Evolutionary conservation across 2,797 vertebrate genomes (phyloP), one percentile per base, ranked within the genome.

Genomic region (Leptoclinus maculatus): DNA sequence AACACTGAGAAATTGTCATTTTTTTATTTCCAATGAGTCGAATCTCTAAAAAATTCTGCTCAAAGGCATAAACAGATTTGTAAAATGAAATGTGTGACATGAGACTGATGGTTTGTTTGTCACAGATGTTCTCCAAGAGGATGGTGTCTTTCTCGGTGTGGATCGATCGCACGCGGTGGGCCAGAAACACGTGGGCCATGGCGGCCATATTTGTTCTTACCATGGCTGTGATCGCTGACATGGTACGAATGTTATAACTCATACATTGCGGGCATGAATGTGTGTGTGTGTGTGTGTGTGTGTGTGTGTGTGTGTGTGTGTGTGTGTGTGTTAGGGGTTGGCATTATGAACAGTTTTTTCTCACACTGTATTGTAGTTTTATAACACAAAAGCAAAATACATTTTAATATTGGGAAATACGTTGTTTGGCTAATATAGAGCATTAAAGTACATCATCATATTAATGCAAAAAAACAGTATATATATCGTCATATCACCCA

Each of bases 131-230:
- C 85, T 95, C 97, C 21, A 95, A 95, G 90, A 97, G 95, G 77
- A 91, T 99, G 1, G 97, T 99, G 84, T 95, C 96, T 29, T 99
- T 99, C 91, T 99, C 98, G 0, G 84, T 96, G n/a, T 99, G 98
- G 98, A 98, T 99, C 0, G 97, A 99, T 91, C 95, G 94, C 71
- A 99, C 97, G 0, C 96, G 97, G 3, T 99, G 98, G 98, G 97
- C 97, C 0, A 95, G 97, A 76, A 99, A 99, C 92, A 98, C 95
- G 0, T 99, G 98, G 97, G 97, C 97, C 19, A 97, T 97, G 96
- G 94, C 97, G 0, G 97, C 97, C 82, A 97, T 99, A 87, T 94
- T 99, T 94, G 97, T 98, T 65, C 94, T 99, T 23, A 97, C 96
- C 34, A 97, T 97, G 96, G 96, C 97, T 0, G 96, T 97, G 73